Evolutionary conservation across 1,140 invertebrate genomes (phyloP).

Genomic region (Bombyx mandarina): DNA sequence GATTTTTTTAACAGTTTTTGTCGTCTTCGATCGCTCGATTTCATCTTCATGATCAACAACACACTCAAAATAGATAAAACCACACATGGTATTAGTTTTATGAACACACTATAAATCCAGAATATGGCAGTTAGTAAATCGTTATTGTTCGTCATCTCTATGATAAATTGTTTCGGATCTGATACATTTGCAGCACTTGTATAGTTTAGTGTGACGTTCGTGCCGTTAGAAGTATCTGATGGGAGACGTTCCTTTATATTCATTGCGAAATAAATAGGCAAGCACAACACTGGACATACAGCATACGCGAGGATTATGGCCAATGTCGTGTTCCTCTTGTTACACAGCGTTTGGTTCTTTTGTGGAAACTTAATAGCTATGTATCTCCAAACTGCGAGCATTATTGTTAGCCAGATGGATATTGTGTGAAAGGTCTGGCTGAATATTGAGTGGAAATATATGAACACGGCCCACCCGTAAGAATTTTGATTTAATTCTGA

Average conservation of each 20-base stretch:
- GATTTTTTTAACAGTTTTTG: conserved; percentile 76
- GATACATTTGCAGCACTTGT: conserved; percentile 21
- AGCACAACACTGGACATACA: conserved; percentile 86
- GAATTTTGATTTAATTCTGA: conserved; percentile 72
- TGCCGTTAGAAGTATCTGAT: neutral
- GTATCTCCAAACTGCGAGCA: conserved; percentile 92
- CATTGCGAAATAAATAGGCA: conserved; percentile 84
- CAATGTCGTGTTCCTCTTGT: conserved; percentile 78
- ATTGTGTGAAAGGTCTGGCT: conserved; percentile 90
- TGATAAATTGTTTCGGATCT: conserved; percentile 29
- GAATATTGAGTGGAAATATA: conserved; percentile 88
- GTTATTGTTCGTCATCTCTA: conserved; percentile 55
- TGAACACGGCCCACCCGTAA: conserved; percentile 86
- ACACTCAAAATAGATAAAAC: conserved; percentile 60
- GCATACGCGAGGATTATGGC: conserved; percentile 86
- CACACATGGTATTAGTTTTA: conserved; percentile 64
- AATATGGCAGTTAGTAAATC: conserved; percentile 56
- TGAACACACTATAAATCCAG: conserved; percentile 66
- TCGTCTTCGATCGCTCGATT: conserved; percentile 78
- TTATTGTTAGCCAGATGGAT: conserved; percentile 93
- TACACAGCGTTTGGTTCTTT: conserved; percentile 83
- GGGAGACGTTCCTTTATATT: conserved; percentile 43
- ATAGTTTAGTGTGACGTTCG: conserved; percentile 10
- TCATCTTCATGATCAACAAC: conserved; percentile 61
- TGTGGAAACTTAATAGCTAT: conserved; percentile 89